Evolutionary conservation across 2,113 vertebrate species (phyloP), one percentile per base, ranked within the genome.

Genomic region (Fregetta grallaria): DNA sequence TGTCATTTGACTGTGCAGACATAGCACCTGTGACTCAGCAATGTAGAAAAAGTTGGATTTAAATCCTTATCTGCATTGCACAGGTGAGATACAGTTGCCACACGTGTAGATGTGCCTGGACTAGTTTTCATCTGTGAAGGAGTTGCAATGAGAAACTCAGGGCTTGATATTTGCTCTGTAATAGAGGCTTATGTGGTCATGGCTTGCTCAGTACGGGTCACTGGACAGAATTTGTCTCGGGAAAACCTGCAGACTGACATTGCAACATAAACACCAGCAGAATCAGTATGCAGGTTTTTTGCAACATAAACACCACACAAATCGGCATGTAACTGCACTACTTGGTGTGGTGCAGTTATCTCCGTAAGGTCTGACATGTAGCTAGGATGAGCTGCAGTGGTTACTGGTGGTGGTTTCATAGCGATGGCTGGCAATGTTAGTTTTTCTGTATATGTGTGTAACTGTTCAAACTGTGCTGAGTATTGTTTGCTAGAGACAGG

Each of bases 251-350:
- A 67, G 81, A 16, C 15, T 61, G 63, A 68, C 12, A 10, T 30
- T 87, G 34, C 40, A 80, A 59, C 21, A 56, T 26, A 79, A 94
- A 47, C 34, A 44, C 9, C 30, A 56, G 23, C 50, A 11, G 42
- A 56, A 58, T 3, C 4, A 4, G 42, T 0, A 1, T 30, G n/a
- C 55, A 38, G 44, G 44, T 45, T 45, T 45, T 45, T 17, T 45
- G 38, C 38, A 38, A 38, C 38, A 38, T 38, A 38, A 38, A 47
- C 36, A 44, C 9, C 30, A 55, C 27, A 53, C 13, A 45, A 56
- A 56, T 3, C 5, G 4, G 42, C 0, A 1, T 29, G n/a, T 58
- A 42, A 38, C 38, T 38, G 38, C 38, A 38, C n/a, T 71, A 1
- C 42, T 74, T 50, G 23, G 10, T 74, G 29, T 36, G 63, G 32